Evolutionary conservation across 2,888 invertebrate species (phyloP), one percentile per base, ranked within the genome.

Genomic region (Sericinus montela): DNA sequence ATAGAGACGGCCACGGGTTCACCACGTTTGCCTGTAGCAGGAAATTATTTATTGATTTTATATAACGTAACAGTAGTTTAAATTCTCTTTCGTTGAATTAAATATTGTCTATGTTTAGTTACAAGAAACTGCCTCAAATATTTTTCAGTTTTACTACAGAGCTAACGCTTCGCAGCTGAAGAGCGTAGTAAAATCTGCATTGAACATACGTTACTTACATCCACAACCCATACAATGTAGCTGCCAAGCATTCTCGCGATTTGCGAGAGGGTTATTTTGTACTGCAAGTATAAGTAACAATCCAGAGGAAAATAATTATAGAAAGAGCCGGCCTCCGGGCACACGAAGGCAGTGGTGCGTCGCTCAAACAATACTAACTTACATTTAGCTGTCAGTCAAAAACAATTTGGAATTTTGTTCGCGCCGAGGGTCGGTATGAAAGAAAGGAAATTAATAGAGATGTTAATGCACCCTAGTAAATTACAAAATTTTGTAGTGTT

Each of bases 361-460:
- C 83, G 67, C 80, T 81, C 86, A 73, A 87, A 86, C 87, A 87
- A 87, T 83, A 82, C 82, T 84, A 87, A 86, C 87, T 88, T 85
- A 86, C 87, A 85, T 86, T 86, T 87, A 83, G 85, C 86, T 87
- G 89, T 88, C 89, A 89, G 88, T 89, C 89, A 89, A 87, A 87
- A 89, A 86, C 89, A 89, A 89, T 89, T 89, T 89, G 88, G 89
- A 88, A 89, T 89, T 88, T 81, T 74, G 84, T 80, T 75, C 75
- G 72, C 79, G 77, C 78, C 73, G 77, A 86, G 88, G 88, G 87
- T 87, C 80, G 79, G 67, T 63, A 59, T 60, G 59, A 68, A 59
- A 66, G 62, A 59, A 60, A 62, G 70, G 71, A 80, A 59, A 41
- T 60, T n/a, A 57, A 60, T 59, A 67, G 81, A 86, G 85, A 40